Base-by-base conservation (phyloP, 2,888 invertebrate genomes). In the Phalera bucephala region DNA sequence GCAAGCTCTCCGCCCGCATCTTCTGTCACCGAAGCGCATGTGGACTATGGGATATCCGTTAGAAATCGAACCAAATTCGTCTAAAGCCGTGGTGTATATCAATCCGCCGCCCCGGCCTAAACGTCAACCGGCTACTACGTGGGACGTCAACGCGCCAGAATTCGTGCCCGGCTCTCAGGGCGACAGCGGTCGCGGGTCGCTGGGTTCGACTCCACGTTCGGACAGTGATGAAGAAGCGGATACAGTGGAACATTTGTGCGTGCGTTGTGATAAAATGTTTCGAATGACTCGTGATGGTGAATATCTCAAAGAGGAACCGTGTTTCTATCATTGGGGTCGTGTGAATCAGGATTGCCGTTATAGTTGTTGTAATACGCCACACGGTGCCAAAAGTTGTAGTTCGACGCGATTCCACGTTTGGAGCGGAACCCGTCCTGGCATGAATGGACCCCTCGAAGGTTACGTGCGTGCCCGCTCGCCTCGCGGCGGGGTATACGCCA, bases 271-370 rank as follows among this genome's bases (percentile, higher is more conserved):
- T 43, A 92, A 92, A 57, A 89, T 89, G 28, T 98, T 96, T 77
- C 89, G 91, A 60, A 92, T 96, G 41, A 92, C 93, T 50, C 88
- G 91, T 15, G 91, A 92, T 44, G 95, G 95, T 17, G 92, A 94
- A 65, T 96, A 96, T 72, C 73, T 94, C 13, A 91, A 92, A 2
- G 90, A 92, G 28, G 96, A 96, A 49, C 89, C 92, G 38, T 99
- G 99, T 81, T 71, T 91, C 10, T 96, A 96, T 75, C 99, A 99
- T 74, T 96, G 95, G 94, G 98, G 98, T 12, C 95, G 95, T 58
- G 80, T 94, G n/a, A 91, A 90, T 69, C 76, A 73, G 14, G 86
- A 89, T 28, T 79, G 80, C 13, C 83, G 81, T 36, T 94, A 93
- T 76, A 84, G 91, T 5, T 96, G 96, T 64, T 96, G 96, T 66